Evolutionary conservation across 2,888 invertebrate genomes (phyloP).

Genomic region (Ernsta delagoae): DNA sequence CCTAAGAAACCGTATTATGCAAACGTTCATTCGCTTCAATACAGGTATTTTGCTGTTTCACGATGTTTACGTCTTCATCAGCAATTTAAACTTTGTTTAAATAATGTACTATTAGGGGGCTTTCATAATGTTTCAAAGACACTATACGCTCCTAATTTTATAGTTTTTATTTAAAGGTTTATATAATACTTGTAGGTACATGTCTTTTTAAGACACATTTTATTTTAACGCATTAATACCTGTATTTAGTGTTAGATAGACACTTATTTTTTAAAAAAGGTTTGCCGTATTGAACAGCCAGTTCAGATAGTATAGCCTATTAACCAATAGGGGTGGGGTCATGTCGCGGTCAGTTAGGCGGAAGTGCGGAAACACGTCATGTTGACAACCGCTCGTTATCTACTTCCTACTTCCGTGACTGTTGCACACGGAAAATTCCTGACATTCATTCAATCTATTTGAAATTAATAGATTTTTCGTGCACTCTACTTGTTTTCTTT

Average conservation of each 20-base stretch:
- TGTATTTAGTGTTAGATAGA: too few relatives aligned
- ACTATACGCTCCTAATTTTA: neutral
- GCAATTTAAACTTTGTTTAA: slow-evolving; percentile 26
- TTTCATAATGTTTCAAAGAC: neutral
- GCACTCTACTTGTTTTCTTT: neutral
- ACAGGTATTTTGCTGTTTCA: slow-evolving; percentile 39
- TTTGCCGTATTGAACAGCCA: neutral
- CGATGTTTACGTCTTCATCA: slow-evolving; percentile 33
- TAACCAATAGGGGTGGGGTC: slow-evolving; percentile 9
- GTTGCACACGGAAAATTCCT: slow-evolving; percentile 24
- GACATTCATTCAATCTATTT: slow-evolving; percentile 24
- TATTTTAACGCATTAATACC: too few relatives aligned
- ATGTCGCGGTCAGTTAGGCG: slow-evolving; percentile 66
- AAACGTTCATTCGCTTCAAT: slow-evolving; percentile 50
- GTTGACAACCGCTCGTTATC: slow-evolving; percentile 56
- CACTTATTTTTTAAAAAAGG: too few relatives aligned
- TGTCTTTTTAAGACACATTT: too few relatives aligned
- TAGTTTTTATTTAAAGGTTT: too few relatives aligned
- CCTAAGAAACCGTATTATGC: slow-evolving; percentile 70
- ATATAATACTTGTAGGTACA: too few relatives aligned
- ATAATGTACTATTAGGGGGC: neutral
- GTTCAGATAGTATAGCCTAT: neutral
- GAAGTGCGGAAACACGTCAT: slow-evolving; percentile 66
- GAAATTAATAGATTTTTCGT: neutral
- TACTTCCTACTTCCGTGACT: slow-evolving; percentile 35